phyloP scores from a whole-genome alignment of 2,113 vertebrate species.

The Sorex araneus region DNA sequence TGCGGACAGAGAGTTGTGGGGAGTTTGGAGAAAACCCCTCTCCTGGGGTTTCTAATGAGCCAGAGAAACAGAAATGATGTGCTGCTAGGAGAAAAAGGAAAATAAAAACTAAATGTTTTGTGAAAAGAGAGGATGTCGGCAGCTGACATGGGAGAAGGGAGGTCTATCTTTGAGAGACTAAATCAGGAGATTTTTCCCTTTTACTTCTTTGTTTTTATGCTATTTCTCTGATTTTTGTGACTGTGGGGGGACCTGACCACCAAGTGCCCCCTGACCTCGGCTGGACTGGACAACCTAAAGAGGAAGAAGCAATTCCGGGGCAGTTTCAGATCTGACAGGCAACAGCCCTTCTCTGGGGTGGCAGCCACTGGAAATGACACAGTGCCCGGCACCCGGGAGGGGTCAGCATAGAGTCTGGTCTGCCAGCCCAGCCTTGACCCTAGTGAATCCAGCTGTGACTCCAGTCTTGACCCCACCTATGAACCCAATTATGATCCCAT shows the following conservation, averaged over 20 bases:
- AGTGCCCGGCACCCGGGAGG: background rate
- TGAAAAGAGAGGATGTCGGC: background rate
- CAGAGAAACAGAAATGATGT: background rate
- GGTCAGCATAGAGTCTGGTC: background rate
- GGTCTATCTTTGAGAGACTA: background rate
- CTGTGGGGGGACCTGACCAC: background rate
- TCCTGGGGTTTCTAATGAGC: background rate
- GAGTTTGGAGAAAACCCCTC: background rate
- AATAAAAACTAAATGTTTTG: constrained; percentile 6
- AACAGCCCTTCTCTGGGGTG: background rate
- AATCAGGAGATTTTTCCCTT: background rate
- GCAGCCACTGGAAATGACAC: too few relatives aligned
- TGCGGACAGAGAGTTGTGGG: background rate
- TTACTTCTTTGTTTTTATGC: background rate
- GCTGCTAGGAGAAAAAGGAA: background rate
- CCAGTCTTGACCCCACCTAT: background rate
- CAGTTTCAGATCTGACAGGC: background rate
- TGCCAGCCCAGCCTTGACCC: background rate
- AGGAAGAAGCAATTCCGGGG: background rate
- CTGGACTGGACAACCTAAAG: background rate
- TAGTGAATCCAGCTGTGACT: background rate
- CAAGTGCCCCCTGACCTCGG: background rate
- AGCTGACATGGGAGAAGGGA: background rate
- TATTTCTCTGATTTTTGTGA: background rate
- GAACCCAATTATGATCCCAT: background rate